A percentile compares a stretch with the other conserved stretches of the same genome.
Evolutionary conservation across 64 coral and sea anemone species (phyloP).

Genomic region (Dendronephthya gigantea): DNA sequence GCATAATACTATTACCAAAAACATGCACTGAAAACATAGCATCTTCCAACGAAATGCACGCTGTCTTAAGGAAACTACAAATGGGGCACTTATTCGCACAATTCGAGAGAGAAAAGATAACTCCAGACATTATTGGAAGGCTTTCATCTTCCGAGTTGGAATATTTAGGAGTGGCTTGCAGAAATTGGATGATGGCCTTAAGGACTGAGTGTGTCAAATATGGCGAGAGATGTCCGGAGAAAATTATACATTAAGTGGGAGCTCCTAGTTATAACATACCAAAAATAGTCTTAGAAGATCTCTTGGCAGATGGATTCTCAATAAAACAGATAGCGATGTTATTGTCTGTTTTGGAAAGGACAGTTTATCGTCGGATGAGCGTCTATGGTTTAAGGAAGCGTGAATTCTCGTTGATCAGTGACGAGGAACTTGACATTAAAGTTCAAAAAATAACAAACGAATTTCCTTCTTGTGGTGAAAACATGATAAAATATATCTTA

Average conservation of each 20-base stretch:
- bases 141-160: no score
- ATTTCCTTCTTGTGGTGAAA: not conserved
- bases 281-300: not conserved
- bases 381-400: not conserved
- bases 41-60: no score
- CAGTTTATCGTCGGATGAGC: not conserved
- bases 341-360: not conserved
- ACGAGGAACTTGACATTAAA: not conserved
- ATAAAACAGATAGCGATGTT: not conserved
- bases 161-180: no score
- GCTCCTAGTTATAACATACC: not conserved
- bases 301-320: not conserved
- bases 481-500: not conserved
- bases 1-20: no score
- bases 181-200: not conserved
- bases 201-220: not conserved
- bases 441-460: not conserved
- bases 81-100: no score
- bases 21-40: no score
- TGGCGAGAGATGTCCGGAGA: not conserved
- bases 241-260: not conserved
- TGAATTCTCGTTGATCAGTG: not conserved
- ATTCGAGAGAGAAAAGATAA: no score
- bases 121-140: no score
- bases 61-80: no score